phyloP scores from a whole-genome alignment of 2,113 vertebrate genomes.

The Jaculus jaculus region DNA sequence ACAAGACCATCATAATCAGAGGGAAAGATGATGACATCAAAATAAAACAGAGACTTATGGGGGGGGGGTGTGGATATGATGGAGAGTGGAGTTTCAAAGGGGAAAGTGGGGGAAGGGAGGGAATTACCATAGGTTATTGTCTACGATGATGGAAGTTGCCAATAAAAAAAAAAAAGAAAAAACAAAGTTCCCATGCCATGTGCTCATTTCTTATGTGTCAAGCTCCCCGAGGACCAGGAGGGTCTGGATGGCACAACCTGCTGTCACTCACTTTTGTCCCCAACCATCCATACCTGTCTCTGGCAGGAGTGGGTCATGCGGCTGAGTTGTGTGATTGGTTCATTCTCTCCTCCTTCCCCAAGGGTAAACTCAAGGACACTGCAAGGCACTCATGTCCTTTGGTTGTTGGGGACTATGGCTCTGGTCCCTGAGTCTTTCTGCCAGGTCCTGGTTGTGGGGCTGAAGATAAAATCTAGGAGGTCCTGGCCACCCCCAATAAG shows the following conservation, averaged over 20 bases:
- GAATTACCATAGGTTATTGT: too few species aligned
- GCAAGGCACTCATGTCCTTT: not conserved
- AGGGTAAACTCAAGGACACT: not conserved
- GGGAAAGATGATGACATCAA: too few species aligned
- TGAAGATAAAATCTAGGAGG: not conserved
- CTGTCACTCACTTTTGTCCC: not conserved
- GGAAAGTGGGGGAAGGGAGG: too few species aligned
- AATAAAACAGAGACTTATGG: too few species aligned
- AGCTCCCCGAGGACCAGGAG: not conserved
- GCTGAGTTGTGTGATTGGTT: too few species aligned
- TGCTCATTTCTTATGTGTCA: not conserved
- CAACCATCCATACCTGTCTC: not conserved
- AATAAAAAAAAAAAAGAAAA: too few species aligned
- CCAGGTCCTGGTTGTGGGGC: not conserved
- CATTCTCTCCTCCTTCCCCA: not conserved
- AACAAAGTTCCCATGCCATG: not conserved
- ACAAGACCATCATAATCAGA: too few species aligned
- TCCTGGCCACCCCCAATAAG: not conserved
- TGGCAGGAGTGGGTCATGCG: not conserved
- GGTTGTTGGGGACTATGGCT: not conserved
- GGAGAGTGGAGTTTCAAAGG: too few species aligned
- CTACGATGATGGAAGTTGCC: too few species aligned
- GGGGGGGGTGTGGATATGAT: too few species aligned
- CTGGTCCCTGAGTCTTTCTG: not conserved
- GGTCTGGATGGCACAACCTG: not conserved